Base-by-base conservation (phyloP, 2,888 invertebrate species). In the Andricus curvator region DNA sequence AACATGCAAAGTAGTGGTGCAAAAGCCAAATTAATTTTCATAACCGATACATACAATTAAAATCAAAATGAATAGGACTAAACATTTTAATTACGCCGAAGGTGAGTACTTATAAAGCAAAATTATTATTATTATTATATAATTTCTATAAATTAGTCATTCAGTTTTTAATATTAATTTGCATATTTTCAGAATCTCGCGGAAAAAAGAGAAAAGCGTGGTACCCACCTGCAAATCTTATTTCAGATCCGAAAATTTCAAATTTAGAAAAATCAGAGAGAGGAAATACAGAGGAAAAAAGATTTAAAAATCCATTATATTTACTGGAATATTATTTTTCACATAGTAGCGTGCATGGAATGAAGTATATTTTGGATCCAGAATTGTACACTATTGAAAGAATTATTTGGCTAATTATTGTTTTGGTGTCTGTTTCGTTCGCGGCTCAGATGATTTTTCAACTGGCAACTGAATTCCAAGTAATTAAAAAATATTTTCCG, bases 321-420 rank as follows among this genome's bases (percentile, higher is more conserved):
- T 77, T 79, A 76, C 51, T 76, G 4, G 67, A 81, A 79, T 78
- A 78, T 70, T 83, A 79, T n/a, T n/a, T 62, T n/a, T 74, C 78
- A 4, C 77, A 60, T 8, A 83, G 84, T 13, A 83, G 84, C 60
- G 62, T 86, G 37, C 86, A 86, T 44, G 84, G 86, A 0, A 60
- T 86, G 37, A 83, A 79, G 65, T 85, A 85, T 15, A 67, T 79
- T 11, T 78, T 80, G 4, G 85, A 86, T 60, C 65, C 48, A 11
- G 67, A 82, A 41, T 65, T 82, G 11, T 82, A 85, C 64, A 78
- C 79, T 51, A 51, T 84, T 13, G 86, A 86, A 51, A 81, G 89
- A 67, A 22, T 86, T 13, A 81, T 89, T 66, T 90, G 90, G 90
- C n/a, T 83, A 11, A 77, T 89, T 33, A 85, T 89, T 65, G 41